These are phyloP conservation scores for Typhlomys cinereus DNA, from an alignment of 2,113 vertebrate species.

Conservation along the genomic window DNA sequence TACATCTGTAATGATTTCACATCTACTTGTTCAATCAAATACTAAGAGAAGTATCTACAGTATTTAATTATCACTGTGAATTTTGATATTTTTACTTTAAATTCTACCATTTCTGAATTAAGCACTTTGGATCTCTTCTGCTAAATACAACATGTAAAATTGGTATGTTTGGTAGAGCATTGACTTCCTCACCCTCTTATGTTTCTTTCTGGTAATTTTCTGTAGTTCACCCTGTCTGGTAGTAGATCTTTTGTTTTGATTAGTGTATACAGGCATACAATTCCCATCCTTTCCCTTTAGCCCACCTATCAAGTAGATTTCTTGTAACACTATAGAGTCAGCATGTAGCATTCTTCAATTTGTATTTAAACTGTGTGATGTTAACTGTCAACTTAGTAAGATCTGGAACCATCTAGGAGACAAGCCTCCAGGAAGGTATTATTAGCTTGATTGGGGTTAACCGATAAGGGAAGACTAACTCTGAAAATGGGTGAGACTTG, in stretches of 20 bases:
- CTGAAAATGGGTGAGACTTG: too few species aligned
- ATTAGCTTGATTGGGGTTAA: too few species aligned
- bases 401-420: too few species aligned
- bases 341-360: neutral
- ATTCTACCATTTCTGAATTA: neutral
- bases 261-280: neutral
- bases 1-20: slow-evolving; percentile 14
- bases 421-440: too few species aligned
- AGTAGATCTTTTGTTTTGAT: neutral
- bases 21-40: neutral
- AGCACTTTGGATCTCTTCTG: neutral
- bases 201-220: neutral
- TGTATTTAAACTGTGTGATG: neutral
- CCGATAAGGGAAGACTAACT: too few species aligned
- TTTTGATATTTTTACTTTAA: neutral
- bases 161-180: neutral
- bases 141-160: neutral
- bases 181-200: neutral
- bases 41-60: neutral
- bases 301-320: neutral
- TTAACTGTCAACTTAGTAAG: too few species aligned
- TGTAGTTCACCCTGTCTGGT: neutral
- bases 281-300: neutral
- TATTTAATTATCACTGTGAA: neutral
- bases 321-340: neutral